Evolutionary conservation across 2,797 vertebrate species (phyloP), one percentile per base, ranked within the genome.

Genomic region (Eupleurogrammus muticus): DNA sequence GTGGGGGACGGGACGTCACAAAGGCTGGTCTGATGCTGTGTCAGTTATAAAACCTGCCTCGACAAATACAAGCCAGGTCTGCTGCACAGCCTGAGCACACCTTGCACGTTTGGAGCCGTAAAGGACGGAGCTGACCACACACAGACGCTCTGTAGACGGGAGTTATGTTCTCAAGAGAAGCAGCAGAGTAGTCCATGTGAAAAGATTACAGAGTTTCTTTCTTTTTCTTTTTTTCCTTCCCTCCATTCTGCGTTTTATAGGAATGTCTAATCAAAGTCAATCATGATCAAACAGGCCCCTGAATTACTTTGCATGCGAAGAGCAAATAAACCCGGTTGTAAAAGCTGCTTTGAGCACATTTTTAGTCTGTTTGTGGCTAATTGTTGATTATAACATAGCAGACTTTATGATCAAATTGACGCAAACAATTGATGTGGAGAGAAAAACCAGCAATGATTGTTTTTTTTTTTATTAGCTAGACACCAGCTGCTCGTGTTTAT

Each of bases 11-110:
- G 73, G 68, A 75, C 80, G 75, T 91, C 87, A 92, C 88, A 89
- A 88, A 91, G 86, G 77, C 82, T 80, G 67, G 77, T 82, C 83
- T 86, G 81, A 88, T 83, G 87, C 83, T 84, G 83, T 89, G 91
- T 92, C 90, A 84, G 83, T 88, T 88, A 88, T 88, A 91, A 89
- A 92, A 89, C 77, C 85, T 92, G 91, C 85, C 84, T 84, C 56
- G 23, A 89, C 89, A 90, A 89, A 92, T 79, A 78, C 83, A 74
- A 55, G 50, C 79, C 83, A 76, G 79, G 73, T 74, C 75, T 79
- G 35, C 17, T 51, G 62, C 60, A 69, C 53, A 73, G 69, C 19
- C 58, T n/a, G 50, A 78, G 80, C 72, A 82, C 82, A 83, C 80
- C 66, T 76, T 66, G 67, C 75, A 56, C 66, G 77, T 57, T 77